These are phyloP conservation scores for Anthophora plumipes DNA, from an alignment of 2,888 invertebrate genomes.

Conservation along the genomic window DNA sequence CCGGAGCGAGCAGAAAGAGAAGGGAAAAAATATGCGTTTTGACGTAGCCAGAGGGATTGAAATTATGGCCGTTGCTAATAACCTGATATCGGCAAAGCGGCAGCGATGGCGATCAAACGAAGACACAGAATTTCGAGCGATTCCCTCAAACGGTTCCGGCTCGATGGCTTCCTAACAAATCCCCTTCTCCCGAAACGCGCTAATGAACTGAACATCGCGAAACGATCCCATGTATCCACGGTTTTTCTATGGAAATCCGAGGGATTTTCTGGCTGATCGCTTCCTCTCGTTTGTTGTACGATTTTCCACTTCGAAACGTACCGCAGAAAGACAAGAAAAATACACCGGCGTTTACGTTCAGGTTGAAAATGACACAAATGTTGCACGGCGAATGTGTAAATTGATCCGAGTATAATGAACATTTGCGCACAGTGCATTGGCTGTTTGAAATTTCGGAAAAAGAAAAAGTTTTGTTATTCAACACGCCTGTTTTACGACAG, in stretches of 20 bases:
- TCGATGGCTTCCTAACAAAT: conserved; percentile 54
- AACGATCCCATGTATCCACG: conserved; percentile 46
- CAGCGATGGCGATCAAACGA: conserved; percentile 26
- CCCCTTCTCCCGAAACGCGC: conserved; percentile 26
- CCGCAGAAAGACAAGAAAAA: background rate
- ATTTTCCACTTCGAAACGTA: background rate
- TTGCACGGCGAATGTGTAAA: no score
- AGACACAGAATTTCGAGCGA: conserved; percentile 27
- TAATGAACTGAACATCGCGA: conserved; percentile 58
- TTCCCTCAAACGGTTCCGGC: conserved; percentile 30
- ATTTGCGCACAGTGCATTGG: background rate
- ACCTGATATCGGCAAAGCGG: background rate
- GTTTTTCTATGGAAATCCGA: conserved; percentile 42
- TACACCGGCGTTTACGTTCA: no score
- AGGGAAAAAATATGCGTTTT: conserved; percentile 12
- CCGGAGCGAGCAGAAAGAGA: background rate
- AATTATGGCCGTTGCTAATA: conserved; percentile 14
- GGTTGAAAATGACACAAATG: no score
- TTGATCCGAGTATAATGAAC: background rate
- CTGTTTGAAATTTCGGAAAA: background rate
- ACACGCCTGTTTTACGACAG: background rate
- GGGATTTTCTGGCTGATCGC: conserved; percentile 50
- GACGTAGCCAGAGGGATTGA: conserved; percentile 6
- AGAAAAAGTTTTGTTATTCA: background rate
- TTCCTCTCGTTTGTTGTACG: background rate